Evolutionary conservation across 2,888 invertebrate genomes (phyloP), one percentile per base, ranked within the genome.

Genomic region (Saturnia pavonia): DNA sequence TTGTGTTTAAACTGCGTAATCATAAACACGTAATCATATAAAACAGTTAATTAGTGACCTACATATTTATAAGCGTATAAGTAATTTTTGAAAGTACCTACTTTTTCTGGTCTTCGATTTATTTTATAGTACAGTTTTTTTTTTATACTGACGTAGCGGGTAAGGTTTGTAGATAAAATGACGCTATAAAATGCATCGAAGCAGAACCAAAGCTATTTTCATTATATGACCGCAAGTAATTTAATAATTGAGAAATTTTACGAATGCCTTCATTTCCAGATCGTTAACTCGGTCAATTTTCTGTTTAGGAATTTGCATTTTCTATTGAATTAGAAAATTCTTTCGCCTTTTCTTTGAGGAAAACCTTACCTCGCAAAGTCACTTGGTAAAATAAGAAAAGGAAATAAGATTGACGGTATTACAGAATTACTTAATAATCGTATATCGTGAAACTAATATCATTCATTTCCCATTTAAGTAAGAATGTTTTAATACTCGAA

Each of bases 231-330:
- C 65, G 16, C 40, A n/a, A 65, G 65, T 65, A 34, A 65, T 40
- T 65, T 40, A 40, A 65, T 65, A 65, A 65, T 65, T 65, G 19
- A 40, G 40, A 65, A 40, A 65, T 65, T 65, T 16, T 19, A 65
- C 65, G 40, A 40, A 65, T 65, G 65, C 65, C 40, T n/a, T n/a
- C n/a, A 65, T 40, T 65, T 40, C 40, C 65, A 40, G 8, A 40
- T 40, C 57, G 57, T 60, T 60, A 65, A 40, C 40, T 65, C 65
- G 65, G 19, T 65, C 65, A 40, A 65, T 40, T 60, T 14, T 11
- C 19, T 4, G 25, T 60, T 25, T 27, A 12, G 54, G 25, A 60
- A 60, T 60, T 60, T 27, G 14, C 3, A 60, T 60, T 27, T 25
- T 60, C 25, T 60, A 60, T 60, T 60, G 57, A 14, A 27, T 60